Evolutionary conservation across 2,797 vertebrate genomes (phyloP), one percentile per base, ranked within the genome.

Genomic region (Nannoperca australis): DNA sequence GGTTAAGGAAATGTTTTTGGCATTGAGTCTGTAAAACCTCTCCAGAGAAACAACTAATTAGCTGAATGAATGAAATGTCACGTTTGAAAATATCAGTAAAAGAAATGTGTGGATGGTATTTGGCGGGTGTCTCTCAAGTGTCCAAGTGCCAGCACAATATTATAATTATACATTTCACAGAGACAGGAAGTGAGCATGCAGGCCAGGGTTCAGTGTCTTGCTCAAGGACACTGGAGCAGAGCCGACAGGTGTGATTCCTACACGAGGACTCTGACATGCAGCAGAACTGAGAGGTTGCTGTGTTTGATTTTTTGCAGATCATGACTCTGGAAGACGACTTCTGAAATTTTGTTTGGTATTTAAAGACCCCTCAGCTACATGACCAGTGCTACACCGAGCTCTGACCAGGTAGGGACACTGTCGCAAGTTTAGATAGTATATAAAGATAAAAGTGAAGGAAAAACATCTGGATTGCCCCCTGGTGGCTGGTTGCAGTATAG

Each of bases 311-410:
- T 55, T 36, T 68, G 27, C 81, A 92, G 90, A 81, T 81, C 86
- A 91, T 91, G 90, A 85, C 64, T 82, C 24, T 79, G 79, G 86
- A 85, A 20, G 81, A 79, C 68, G 66, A 53, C 20, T 22, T 79
- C 74, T 90, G 85, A 92, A 55, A 22, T 8, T 34, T 22, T 1
- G n/a, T 63, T 59, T 20, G 56, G 22, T 42, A 3, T 18, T 38
- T 38, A 47, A 86, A 85, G 38, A 84, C 70, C 66, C 79, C 75
- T 76, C 80, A 62, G 67, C 72, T 67, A 18, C 70, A 22, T 70
- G 75, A 81, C 70, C 84, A 67, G 73, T 50, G 73, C 79, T 42
- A 40, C 82, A 36, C 70, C 42, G 30, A 85, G 74, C 78, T 68
- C 32, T 45, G 61, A 53, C 73, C 86, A 87, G 82, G 85, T 87